Evolutionary conservation across 2,113 vertebrate genomes (phyloP).

Genomic region (Dolichotis patagonum): DNA sequence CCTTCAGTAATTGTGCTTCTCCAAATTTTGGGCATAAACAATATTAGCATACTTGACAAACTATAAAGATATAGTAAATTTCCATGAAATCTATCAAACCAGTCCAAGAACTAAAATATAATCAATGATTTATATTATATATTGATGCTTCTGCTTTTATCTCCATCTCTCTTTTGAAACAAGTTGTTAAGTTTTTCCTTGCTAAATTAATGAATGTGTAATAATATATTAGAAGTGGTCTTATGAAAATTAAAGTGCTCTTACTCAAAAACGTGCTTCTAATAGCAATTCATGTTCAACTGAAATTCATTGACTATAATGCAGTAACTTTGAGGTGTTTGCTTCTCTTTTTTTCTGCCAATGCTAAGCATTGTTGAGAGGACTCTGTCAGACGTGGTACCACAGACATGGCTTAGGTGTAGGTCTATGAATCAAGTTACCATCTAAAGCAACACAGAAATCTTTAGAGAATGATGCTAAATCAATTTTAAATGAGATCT

Average conservation of each 20-base stretch:
- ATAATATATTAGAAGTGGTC: background rate
- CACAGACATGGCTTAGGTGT: accelerated
- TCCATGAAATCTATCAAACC: background rate
- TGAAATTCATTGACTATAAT: background rate
- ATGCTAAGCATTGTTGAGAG: background rate
- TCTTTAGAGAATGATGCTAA: background rate
- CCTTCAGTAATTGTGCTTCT: background rate
- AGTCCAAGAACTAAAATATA: background rate
- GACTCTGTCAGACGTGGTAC: background rate
- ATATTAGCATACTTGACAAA: background rate
- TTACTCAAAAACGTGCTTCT: background rate
- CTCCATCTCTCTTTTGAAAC: background rate
- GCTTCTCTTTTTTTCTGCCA: background rate
- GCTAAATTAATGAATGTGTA: background rate
- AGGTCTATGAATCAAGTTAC: background rate
- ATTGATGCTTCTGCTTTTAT: background rate
- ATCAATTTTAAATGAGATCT: background rate
- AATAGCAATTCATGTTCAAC: background rate
- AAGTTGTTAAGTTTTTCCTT: background rate
- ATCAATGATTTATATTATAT: background rate
- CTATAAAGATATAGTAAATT: background rate
- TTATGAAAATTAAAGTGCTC: background rate
- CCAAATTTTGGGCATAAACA: background rate
- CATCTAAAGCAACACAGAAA: background rate
- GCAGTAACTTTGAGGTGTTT: background rate